phyloP scores from a whole-genome alignment of 2,797 vertebrate species.

The Cirrhinus molitorella region DNA sequence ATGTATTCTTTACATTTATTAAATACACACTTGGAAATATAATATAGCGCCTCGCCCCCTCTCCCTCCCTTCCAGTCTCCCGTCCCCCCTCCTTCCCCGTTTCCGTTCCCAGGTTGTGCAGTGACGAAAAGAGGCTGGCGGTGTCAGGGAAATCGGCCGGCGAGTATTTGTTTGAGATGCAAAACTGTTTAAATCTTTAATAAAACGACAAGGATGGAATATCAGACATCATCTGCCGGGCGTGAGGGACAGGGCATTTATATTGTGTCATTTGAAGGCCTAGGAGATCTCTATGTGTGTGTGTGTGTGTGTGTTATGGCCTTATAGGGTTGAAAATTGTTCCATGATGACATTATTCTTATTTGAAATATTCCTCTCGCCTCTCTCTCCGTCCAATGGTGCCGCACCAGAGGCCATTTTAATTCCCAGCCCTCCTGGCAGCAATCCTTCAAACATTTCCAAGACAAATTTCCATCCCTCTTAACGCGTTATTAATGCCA shows the following conservation, averaged over 20 bases:
- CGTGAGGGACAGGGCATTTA: slow-evolving; percentile 71
- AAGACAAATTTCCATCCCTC: slow-evolving; percentile 67
- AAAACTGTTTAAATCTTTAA: slow-evolving; percentile 81
- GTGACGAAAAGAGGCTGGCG: slow-evolving; percentile 67
- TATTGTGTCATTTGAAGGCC: slow-evolving; percentile 72
- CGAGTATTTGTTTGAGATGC: slow-evolving; percentile 76
- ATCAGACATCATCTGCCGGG: slow-evolving; percentile 74
- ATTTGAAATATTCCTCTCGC: slow-evolving; percentile 74
- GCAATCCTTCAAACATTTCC: slow-evolving; percentile 73
- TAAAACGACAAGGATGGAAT: slow-evolving; percentile 80
- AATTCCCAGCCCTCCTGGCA: slow-evolving; percentile 68
- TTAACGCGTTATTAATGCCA: slow-evolving; percentile 70
- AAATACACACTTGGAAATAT: slow-evolving; percentile 73
- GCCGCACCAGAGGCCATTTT: slow-evolving; percentile 66
- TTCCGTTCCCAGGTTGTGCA: slow-evolving; percentile 51
- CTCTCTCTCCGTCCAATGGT: slow-evolving; percentile 61
- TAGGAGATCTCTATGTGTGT: slow-evolving; percentile 46
- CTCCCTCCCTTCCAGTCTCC: not conserved
- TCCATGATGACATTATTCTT: slow-evolving; percentile 72
- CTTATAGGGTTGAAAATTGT: slow-evolving; percentile 74
- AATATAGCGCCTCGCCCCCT: slow-evolving; percentile 64
- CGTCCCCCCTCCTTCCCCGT: slow-evolving; percentile 24
- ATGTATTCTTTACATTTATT: slow-evolving; percentile 76
- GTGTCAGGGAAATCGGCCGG: slow-evolving; percentile 71
- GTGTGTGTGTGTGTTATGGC: slow-evolving; percentile 31